Conservation (phyloP, 2,797 vertebrate species). For the Neosalanx taihuensis region DNA sequence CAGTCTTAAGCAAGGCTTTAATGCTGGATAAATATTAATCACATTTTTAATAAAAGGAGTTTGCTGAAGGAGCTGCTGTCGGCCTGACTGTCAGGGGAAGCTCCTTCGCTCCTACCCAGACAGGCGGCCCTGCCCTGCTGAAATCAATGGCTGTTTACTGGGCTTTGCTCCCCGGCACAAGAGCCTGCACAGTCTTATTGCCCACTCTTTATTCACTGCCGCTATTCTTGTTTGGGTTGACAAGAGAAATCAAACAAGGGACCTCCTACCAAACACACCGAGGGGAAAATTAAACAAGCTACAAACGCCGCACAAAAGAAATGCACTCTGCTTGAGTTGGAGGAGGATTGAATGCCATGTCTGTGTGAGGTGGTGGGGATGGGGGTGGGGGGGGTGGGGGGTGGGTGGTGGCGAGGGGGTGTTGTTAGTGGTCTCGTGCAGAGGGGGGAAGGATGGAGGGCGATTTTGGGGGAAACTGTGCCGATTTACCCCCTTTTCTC, state of each 20-base stretch:
- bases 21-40: slow-evolving; percentile 58
- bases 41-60: slow-evolving; percentile 54
- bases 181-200: slow-evolving; percentile 4
- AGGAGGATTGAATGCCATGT: neutral
- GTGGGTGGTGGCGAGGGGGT: neutral
- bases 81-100: slow-evolving; percentile 3
- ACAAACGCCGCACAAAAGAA: neutral
- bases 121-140: slow-evolving; percentile 7
- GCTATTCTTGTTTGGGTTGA: slow-evolving; percentile 12
- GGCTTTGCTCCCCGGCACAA: neutral
- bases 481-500: neutral
- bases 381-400: neutral
- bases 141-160: slow-evolving; percentile 26
- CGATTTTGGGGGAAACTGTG: neutral
- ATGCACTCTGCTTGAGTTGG: neutral
- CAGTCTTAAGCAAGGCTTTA: slow-evolving; percentile 49
- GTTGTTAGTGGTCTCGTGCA: neutral
- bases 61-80: slow-evolving; percentile 35
- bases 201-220: slow-evolving; percentile 10
- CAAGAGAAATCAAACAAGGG: slow-evolving; percentile 2
- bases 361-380: neutral
- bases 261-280: neutral
- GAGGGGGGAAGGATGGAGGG: neutral
- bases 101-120: neutral
- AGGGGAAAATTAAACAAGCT: neutral